These are phyloP conservation scores for Pseudomyrmex pallidus DNA, from an alignment of 1,140 invertebrate genomes.

Conservation along the genomic window DNA sequence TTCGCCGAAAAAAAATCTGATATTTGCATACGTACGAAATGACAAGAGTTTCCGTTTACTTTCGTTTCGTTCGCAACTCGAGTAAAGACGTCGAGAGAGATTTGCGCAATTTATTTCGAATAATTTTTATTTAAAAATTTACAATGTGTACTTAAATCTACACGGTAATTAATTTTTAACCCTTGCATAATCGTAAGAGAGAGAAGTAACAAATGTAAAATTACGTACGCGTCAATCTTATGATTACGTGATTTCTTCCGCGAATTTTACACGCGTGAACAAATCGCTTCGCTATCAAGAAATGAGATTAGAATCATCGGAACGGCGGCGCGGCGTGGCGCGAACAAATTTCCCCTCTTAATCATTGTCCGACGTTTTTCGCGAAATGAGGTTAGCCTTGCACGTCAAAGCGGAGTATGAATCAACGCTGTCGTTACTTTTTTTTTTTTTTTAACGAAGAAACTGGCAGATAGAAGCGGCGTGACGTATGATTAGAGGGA, in stretches of 20 bases:
- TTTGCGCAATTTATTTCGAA: background rate
- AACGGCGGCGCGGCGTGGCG: background rate
- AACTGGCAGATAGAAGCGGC: slow-evolving; percentile 37
- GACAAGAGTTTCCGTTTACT: background rate
- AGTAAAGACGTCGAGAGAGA: too few relatives aligned
- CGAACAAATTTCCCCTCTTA: slow-evolving; percentile 57
- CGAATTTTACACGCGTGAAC: background rate
- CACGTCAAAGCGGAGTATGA: slow-evolving; percentile 34
- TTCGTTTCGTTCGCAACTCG: background rate
- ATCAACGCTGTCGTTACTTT: slow-evolving; percentile 45
- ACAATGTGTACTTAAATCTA: background rate
- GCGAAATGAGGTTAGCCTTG: slow-evolving; percentile 52
- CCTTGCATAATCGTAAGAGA: background rate
- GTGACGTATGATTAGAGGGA: slow-evolving; percentile 36
- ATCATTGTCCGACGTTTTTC: slow-evolving; percentile 59
- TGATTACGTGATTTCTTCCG: slow-evolving; percentile 33
- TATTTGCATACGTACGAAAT: slow-evolving; percentile 44
- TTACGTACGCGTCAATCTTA: background rate
- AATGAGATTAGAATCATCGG: slow-evolving; percentile 33
- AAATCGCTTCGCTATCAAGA: slow-evolving; percentile 41
- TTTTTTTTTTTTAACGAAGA: slow-evolving; percentile 21
- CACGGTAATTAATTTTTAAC: background rate
- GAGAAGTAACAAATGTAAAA: background rate
- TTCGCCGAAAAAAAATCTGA: slow-evolving; percentile 35
- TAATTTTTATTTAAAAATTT: background rate